Base-by-base conservation (phyloP, 1,140 invertebrate species). In the Sycobia sp. region DNA sequence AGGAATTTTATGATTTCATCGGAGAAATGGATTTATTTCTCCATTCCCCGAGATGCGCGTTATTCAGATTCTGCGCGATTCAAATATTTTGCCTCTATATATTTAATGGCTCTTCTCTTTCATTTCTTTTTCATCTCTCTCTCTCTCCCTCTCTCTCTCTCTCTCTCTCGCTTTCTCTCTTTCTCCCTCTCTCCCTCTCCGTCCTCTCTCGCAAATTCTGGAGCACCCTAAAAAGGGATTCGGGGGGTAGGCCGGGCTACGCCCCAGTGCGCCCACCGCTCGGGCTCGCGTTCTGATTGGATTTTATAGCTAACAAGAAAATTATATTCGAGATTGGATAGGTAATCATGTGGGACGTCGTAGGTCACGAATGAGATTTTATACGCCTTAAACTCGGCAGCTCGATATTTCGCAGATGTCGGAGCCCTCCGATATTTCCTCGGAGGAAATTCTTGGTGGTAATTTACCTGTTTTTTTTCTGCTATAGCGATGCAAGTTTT, bases 241-340 rank as follows among this genome's bases (percentile, higher is more conserved):
- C 10, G 18, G 36, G 55, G 7, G 16, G 11, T 36, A 27, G 23
- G 0, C n/a, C 25, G 13, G 2, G 14, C 10, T 62, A 62, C 63
- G 68, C 64, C 53, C 57, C 68, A 51, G 63, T 44, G 60, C 56
- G 51, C 47, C 44, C n/a, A n/a, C n/a, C 29, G 67, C 39, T 67
- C 46, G 64, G 57, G 68, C 69, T 70, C 71, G 68, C 64, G 67
- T 71, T 70, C 69, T 77, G 77, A 81, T 81, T 79, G 72, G 71
- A 80, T 81, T 81, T 78, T 71, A 77, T 66, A 78, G 76, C 72
- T 80, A 81, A 81, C 77, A 79, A 78, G 78, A 79, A 79, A 80
- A 80, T 80, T 81, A 81, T 79, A 77, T 79, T 80, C 72, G 68
- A 80, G 70, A 81, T 81, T 77, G 77, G 74, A 68, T 75, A 72